A percentile compares a stretch with the other conserved stretches of the same genome.
phyloP scores from a whole-genome alignment of 35 echinoderm and acorn worm genomes.

The Nesometra sesokonis region DNA sequence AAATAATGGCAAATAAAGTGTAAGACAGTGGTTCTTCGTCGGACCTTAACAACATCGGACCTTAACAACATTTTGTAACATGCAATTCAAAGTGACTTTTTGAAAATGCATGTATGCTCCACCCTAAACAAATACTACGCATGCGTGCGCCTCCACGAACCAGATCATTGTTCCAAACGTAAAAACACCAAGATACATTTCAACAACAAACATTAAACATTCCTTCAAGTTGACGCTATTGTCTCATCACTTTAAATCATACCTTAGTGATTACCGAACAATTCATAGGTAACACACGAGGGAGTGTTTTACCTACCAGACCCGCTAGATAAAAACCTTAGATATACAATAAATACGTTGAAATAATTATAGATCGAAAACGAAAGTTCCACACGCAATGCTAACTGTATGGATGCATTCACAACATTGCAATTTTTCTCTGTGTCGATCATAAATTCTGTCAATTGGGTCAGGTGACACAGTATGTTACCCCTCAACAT shows the following conservation, averaged over 20 bases:
- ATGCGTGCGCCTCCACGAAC: too few relatives aligned
- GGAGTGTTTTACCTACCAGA: background rate
- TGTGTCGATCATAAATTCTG: background rate
- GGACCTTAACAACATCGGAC: too few relatives aligned
- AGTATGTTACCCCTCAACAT: background rate
- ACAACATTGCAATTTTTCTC: background rate
- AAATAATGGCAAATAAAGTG: too few relatives aligned
- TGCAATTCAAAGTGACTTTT: too few relatives aligned
- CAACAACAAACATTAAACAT: background rate
- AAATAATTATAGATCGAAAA: background rate
- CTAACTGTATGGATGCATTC: background rate
- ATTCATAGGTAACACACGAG: background rate
- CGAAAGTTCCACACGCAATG: background rate
- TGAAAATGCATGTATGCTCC: too few relatives aligned
- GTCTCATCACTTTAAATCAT: background rate
- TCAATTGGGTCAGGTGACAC: background rate
- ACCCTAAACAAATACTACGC: too few relatives aligned
- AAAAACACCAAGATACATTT: background rate
- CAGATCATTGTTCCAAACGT: too few relatives aligned
- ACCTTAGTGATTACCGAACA: background rate
- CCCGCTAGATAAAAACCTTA: background rate
- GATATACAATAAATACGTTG: background rate
- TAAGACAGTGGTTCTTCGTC: too few relatives aligned
- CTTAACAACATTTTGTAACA: too few relatives aligned
- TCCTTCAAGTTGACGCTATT: background rate